Conservation (phyloP, 2,113 vertebrate species). For the Agapornis roseicollis region DNA sequence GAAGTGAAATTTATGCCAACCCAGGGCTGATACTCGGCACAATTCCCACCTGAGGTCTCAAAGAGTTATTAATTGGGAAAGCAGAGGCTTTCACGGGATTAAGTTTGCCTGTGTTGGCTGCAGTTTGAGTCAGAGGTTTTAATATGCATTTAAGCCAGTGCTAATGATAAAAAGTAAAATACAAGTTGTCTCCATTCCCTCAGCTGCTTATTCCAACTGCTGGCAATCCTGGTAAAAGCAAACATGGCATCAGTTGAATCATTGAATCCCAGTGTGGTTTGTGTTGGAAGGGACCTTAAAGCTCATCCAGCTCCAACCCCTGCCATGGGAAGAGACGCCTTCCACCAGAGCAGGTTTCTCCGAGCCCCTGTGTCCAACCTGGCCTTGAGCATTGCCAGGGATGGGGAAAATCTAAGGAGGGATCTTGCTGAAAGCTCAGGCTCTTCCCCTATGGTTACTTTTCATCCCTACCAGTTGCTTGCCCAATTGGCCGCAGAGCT, state of each 20-base stretch:
- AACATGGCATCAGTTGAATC: background rate
- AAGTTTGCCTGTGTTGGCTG: background rate
- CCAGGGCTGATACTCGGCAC: background rate
- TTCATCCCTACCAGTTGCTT: background rate
- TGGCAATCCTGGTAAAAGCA: background rate
- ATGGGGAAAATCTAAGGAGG: background rate
- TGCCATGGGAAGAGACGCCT: background rate
- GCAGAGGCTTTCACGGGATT: background rate
- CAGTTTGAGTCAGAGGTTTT: background rate
- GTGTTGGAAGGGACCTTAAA: background rate
- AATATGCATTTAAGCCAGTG: background rate
- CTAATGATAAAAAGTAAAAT: background rate
- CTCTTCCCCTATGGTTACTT: background rate
- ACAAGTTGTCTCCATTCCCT: background rate
- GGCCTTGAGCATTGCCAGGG: background rate
- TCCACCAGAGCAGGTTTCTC: background rate
- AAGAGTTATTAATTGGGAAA: conserved; percentile 9
- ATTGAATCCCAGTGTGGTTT: background rate
- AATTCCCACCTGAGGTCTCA: background rate
- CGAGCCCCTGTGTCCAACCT: background rate
- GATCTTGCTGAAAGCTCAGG: background rate
- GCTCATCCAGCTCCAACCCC: background rate
- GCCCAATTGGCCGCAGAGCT: accelerated
- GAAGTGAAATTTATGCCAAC: background rate
- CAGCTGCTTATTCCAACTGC: background rate